Evolutionary conservation across 2,888 invertebrate genomes (phyloP), one percentile per base, ranked within the genome.

Genomic region (Malthinus flaveolus): DNA sequence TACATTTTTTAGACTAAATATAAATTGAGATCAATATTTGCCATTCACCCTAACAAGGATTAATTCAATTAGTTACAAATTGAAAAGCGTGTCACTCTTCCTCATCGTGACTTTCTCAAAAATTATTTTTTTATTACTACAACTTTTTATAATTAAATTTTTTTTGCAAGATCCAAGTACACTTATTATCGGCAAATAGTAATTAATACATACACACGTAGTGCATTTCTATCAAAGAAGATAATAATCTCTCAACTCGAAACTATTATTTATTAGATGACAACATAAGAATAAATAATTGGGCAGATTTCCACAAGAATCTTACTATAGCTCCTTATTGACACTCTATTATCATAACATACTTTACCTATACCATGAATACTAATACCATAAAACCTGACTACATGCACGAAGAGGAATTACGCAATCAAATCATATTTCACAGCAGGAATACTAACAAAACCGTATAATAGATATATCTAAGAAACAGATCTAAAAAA

Each of bases 271-370:
- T 37, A 49, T 32, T 39, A 37, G 49, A 39, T 37, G 49, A 39
- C 49, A 49, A 39, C 32, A 12, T 11, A 49, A 39, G 49, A 39
- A 37, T 39, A 39, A 37, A 49, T 49, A 49, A 49, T 49, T 49
- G 49, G 49, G 37, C 37, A 49, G 39, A 39, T 49, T 49, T 37
- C 49, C 49, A 49, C 37, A 39, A 49, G 49, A 49, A 39, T 9
- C 32, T 39, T 32, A 49, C 53, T 47, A 54, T 47, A 47, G 39
- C 13, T 23, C 12, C 46, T 54, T 39, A 54, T 54, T 54, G 47
- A 32, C 53, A 47, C 37, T 32, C 33, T 36, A 54, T 54, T 54
- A 47, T 13, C 53, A 54, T 54, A 54, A 36, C 34, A 39, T 36
- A 46, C 47, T 37, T 36, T 37, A 23, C 23, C 23, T 23, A 23